phyloP scores from a whole-genome alignment of 2,888 invertebrate genomes.

The Rhynchonema sp. region DNA sequence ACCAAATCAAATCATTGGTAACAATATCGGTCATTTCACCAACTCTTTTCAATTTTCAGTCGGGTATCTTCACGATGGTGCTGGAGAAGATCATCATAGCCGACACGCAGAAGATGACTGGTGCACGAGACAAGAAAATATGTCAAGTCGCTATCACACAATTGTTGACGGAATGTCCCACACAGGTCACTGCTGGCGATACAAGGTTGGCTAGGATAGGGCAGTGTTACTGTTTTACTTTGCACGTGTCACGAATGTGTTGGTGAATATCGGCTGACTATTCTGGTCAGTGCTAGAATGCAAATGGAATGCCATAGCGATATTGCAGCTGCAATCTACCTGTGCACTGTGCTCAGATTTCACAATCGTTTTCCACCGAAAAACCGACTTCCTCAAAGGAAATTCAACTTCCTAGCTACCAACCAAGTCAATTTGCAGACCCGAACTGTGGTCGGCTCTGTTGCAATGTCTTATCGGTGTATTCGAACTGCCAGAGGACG shows the following conservation, averaged over 20 bases:
- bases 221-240: too few relatives aligned
- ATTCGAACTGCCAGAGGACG: constrained; percentile 72
- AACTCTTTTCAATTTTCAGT: too few relatives aligned
- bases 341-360: too few relatives aligned
- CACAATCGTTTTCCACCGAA: too few relatives aligned
- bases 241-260: too few relatives aligned
- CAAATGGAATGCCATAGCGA: too few relatives aligned
- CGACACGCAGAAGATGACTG: constrained; percentile 67
- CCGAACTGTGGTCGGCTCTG: constrained; percentile 29
- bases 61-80: constrained; percentile 83
- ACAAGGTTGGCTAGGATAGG: not conserved
- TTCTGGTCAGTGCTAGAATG: too few relatives aligned
- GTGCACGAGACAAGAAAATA: constrained; percentile 62
- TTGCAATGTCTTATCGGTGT: constrained; percentile 55
- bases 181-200: not conserved
- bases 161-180: constrained; percentile 51
- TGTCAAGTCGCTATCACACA: constrained; percentile 72
- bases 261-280: too few relatives aligned
- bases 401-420: constrained; percentile 1
- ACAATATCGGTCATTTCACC: too few relatives aligned
- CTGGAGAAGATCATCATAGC: constrained; percentile 64
- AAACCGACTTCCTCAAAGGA: not conserved
- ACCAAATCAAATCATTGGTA: too few relatives aligned
- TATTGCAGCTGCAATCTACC: too few relatives aligned
- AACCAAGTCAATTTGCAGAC: not conserved